Evolutionary conservation across 2,113 vertebrate genomes (phyloP).

Genomic region (Chlorodrepanis virens): DNA sequence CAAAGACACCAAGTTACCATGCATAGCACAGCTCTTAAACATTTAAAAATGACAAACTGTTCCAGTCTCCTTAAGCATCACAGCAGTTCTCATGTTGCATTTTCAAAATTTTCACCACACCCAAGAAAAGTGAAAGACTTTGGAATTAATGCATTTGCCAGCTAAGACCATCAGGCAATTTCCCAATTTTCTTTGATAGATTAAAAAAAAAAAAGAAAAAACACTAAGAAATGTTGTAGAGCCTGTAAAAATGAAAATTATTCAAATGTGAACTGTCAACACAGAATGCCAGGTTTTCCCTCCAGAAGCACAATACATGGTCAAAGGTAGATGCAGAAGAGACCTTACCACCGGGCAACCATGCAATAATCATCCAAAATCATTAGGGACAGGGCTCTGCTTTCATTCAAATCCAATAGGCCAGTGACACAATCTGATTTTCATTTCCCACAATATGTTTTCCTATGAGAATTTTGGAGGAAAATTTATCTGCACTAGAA

Average conservation of each 20-base stretch:
- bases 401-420: background rate
- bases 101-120: background rate
- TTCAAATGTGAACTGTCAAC: background rate
- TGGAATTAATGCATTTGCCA: background rate
- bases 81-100: background rate
- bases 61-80: background rate
- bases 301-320: background rate
- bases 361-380: background rate
- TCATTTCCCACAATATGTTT: background rate
- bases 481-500: background rate
- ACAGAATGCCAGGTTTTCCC: background rate
- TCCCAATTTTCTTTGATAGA: background rate
- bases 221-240: background rate
- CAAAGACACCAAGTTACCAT: fast-evolving
- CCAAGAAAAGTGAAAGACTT: background rate
- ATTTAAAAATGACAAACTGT: background rate
- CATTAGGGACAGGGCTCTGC: background rate
- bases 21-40: background rate
- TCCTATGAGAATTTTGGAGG: background rate
- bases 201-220: no score
- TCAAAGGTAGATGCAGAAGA: background rate
- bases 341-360: background rate
- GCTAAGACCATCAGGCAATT: background rate
- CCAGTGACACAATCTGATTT: background rate
- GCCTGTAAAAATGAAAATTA: background rate